Conservation (phyloP, 1,140 invertebrate species). For the Paracyclopina nana region DNA sequence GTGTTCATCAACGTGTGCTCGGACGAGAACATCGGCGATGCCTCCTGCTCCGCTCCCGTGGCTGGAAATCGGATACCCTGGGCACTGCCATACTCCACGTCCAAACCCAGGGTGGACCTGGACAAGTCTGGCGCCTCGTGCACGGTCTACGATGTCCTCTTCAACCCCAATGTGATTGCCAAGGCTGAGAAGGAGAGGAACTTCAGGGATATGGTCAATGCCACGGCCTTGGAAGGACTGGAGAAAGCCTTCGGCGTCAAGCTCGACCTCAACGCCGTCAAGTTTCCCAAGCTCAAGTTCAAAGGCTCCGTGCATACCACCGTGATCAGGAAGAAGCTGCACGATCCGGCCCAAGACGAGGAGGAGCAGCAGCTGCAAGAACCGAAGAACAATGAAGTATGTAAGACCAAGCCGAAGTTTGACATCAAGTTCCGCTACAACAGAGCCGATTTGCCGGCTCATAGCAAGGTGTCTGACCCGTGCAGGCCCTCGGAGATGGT, state of each 20-base stretch:
- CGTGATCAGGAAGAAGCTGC: conserved; percentile 5
- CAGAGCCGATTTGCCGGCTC: too few species aligned
- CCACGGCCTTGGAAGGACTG: conserved; percentile 8
- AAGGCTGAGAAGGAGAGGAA: neutral
- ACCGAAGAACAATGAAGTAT: too few species aligned
- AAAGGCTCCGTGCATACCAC: conserved; percentile 7
- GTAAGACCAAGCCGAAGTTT: too few species aligned
- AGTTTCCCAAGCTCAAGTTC: conserved; percentile 10
- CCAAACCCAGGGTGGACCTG: neutral
- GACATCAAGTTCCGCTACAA: too few species aligned
- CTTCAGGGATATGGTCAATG: conserved; percentile 1
- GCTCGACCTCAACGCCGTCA: neutral
- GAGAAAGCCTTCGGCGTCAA: neutral
- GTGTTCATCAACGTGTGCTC: conserved; percentile 17
- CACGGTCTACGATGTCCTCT: conserved; percentile 4
- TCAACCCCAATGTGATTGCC: neutral
- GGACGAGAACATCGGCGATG: conserved; percentile 5
- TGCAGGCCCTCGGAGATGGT: neutral
- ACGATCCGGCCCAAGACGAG: too few species aligned
- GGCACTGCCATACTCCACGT: too few species aligned
- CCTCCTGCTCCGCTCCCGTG: too few species aligned
- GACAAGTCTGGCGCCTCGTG: neutral
- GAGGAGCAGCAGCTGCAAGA: too few species aligned
- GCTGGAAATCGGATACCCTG: too few species aligned
- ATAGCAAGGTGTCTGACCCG: too few species aligned